Evolutionary conservation across 2,113 vertebrate genomes (phyloP), one percentile per base, ranked within the genome.

Genomic region (Pelodiscus sinensis): DNA sequence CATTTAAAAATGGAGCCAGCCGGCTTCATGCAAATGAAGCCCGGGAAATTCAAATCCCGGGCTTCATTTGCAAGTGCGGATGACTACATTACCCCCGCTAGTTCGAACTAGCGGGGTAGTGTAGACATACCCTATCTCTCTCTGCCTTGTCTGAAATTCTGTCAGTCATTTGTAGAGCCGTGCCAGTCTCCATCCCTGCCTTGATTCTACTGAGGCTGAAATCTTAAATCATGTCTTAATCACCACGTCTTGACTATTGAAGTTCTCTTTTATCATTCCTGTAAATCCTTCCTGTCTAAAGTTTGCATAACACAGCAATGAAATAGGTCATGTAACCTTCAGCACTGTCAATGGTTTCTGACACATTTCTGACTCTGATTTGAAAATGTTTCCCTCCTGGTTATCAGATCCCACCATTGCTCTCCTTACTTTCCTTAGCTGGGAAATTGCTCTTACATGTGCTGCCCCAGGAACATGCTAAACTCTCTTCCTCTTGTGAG

Each of bases 281-380:
- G 60, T 82, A 79, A 81, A 51, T 86, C 35, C 81, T 92, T 85
- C 10, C 8, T 86, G 14, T 91, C 86, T 94, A 92, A 79, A 21
- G 27, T 77, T 92, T 85, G 77, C 90, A 79, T 21, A 8, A 19
- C 65, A 44, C 22, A 87, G 62, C 50, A 87, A n/a, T 73, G 73
- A 84, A 18, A n/a, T 77, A 14, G 29, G 44, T n/a, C 31, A 73
- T 4, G 4, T 25, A 56, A 19, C 77, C 82, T 80, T 55, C n/a
- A 62, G 29, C n/a, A 84, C 51, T 71, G 55, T 31, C 80, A 4
- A 2, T 81, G 71, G 38, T 7, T 2, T 3, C 54, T 80, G 44
- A 4, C 31, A 9, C 3, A 56, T 57, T 68, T 38, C 19, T 93
- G 89, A 95, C 54, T 27, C 55, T 60, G 51, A 54, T 71, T 62